A percentile compares a stretch with the other conserved stretches of the same genome.
These are phyloP conservation scores for Neocloeon triangulifer DNA, from an alignment of 1,140 invertebrate genomes.

Conservation along the genomic window DNA sequence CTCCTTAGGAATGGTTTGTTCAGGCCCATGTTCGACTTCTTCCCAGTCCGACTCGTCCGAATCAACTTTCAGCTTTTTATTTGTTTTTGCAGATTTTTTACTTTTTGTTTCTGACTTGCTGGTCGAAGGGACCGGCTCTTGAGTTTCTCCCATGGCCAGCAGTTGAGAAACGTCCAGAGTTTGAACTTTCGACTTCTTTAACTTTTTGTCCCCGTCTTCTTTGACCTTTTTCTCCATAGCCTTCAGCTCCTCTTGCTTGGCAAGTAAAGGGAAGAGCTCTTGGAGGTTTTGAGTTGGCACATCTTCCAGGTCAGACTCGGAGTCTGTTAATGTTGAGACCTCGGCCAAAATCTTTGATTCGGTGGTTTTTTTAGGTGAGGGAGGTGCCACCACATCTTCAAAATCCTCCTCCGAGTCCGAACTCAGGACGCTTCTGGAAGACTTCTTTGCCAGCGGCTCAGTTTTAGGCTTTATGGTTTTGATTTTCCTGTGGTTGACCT, in stretches of 20 bases:
- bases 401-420: no score
- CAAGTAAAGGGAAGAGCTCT: not conserved
- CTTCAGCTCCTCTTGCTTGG: no score
- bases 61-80: slow-evolving; percentile 6
- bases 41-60: slow-evolving; percentile 18
- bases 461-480: no score
- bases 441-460: no score
- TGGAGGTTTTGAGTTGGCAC: not conserved
- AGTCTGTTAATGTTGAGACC: slow-evolving; percentile 11
- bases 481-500: no score
- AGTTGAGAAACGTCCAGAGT: slow-evolving; percentile 16
- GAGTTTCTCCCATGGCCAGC: slow-evolving; percentile 21
- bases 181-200: slow-evolving; percentile 1
- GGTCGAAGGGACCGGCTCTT: slow-evolving; percentile 12
- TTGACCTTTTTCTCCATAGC: not conserved
- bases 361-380: not conserved
- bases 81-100: slow-evolving; percentile 11
- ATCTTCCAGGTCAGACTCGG: slow-evolving; percentile 14
- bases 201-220: not conserved
- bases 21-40: slow-evolving; percentile 18
- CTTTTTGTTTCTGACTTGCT: slow-evolving; percentile 12
- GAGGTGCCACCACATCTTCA: no score
- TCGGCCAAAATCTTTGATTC: slow-evolving; percentile 11
- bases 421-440: no score
- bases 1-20: slow-evolving; percentile 27